Percentiles rank a stretch among this genome's conserved stretches.
phyloP scores from a whole-genome alignment of 2,888 invertebrate genomes.

The Amaurobius ferox region DNA sequence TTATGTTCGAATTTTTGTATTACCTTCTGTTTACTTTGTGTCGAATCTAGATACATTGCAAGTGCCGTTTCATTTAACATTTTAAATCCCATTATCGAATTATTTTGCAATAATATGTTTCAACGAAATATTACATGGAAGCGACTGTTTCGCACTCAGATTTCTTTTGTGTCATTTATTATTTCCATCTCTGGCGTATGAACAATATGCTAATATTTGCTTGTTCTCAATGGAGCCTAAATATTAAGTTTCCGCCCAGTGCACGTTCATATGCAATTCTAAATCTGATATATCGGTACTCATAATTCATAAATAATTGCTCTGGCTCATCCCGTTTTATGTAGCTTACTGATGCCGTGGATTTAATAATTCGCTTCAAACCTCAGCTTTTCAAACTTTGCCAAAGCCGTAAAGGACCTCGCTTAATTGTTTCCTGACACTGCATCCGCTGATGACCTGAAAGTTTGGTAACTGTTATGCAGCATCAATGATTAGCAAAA shows the following conservation, averaged over 20 bases:
- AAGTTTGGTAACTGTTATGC: slow-evolving; percentile 1
- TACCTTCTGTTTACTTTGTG: too few species aligned
- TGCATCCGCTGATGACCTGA: not conserved
- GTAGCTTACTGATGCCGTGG: not conserved
- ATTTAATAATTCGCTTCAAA: slow-evolving; percentile 1
- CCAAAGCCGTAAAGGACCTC: not conserved
- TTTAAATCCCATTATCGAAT: too few species aligned
- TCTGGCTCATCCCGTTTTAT: not conserved
- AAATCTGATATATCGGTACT: not conserved
- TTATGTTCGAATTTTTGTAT: too few species aligned
- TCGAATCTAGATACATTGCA: too few species aligned
- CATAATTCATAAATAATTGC: not conserved
- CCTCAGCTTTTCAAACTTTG: not conserved
- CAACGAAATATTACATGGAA: too few species aligned
- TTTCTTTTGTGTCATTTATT: too few species aligned
- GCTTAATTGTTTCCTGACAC: slow-evolving; percentile 19
- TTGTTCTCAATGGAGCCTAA: not conserved
- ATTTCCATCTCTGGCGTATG: too few species aligned
- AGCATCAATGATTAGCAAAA: slow-evolving; percentile 7
- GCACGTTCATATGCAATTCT: not conserved
- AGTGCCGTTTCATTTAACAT: too few species aligned
- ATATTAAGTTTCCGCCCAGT: not conserved
- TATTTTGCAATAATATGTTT: too few species aligned
- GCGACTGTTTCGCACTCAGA: too few species aligned
- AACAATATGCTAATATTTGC: too few species aligned